These are phyloP conservation scores for Drosophila lacicola DNA, from an alignment of 2,888 invertebrate species.

Conservation along the genomic window DNA sequence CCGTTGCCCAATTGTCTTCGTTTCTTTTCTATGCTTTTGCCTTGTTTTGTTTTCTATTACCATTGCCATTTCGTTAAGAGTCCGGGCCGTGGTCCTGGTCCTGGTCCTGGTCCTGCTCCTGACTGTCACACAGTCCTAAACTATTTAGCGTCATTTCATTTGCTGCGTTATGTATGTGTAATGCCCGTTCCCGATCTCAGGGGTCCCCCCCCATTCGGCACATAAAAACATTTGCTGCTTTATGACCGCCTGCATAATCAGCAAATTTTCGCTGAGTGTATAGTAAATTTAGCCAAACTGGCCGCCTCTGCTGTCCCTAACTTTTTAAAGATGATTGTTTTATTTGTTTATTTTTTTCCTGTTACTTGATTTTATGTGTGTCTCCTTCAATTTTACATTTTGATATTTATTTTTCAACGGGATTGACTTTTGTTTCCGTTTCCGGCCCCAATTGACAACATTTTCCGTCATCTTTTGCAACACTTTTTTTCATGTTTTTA, in stretches of 20 bases:
- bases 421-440: constrained; percentile 4
- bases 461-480: too few relatives aligned
- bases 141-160: constrained; percentile 75
- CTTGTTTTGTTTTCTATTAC: constrained; percentile 38
- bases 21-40: not conserved
- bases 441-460: too few relatives aligned
- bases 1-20: constrained; percentile 53
- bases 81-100: constrained; percentile 2
- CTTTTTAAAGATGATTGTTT: constrained; percentile 49
- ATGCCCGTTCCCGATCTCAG: constrained; percentile 16
- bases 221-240: constrained; percentile 71
- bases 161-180: constrained; percentile 37
- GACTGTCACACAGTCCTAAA: constrained; percentile 55
- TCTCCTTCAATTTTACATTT: not conserved
- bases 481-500: too few relatives aligned
- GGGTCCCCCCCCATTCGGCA: constrained; percentile 29
- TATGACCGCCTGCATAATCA: constrained; percentile 75
- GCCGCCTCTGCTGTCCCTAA: constrained; percentile 1
- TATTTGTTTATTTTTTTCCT: constrained; percentile 12
- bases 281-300: constrained; percentile 45
- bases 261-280: constrained; percentile 68
- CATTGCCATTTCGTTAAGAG: constrained; percentile 45
- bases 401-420: not conserved
- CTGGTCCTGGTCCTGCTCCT: not conserved
- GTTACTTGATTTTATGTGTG: not conserved